phyloP scores from a whole-genome alignment of 2,113 vertebrate genomes.

The Cochlearius cochlearius region DNA sequence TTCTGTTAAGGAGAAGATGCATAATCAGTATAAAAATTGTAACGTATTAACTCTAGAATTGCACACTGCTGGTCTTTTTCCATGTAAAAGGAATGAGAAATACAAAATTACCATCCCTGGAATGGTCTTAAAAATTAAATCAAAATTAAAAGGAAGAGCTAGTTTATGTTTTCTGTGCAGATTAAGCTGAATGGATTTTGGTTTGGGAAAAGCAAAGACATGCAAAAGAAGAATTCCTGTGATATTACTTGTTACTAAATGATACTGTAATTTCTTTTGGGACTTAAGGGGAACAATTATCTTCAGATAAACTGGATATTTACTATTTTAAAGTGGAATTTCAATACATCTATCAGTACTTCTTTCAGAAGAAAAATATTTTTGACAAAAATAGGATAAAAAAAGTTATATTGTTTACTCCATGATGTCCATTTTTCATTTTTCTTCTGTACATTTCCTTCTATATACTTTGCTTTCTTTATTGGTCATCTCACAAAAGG shows the following conservation, averaged over 20 bases:
- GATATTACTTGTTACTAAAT: background rate
- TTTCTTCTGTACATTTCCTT: background rate
- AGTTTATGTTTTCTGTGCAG: background rate
- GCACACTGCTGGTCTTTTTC: background rate
- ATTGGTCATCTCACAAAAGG: background rate
- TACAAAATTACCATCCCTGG: background rate
- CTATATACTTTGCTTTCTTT: background rate
- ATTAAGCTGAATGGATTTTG: background rate
- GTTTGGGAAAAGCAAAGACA: background rate
- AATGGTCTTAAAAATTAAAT: background rate
- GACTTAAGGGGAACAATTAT: background rate
- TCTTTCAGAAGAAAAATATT: background rate
- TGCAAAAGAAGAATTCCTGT: background rate
- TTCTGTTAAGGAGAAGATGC: background rate
- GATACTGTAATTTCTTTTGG: background rate
- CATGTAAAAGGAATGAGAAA: background rate
- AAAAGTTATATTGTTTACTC: background rate
- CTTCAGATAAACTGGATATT: background rate
- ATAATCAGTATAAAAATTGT: background rate
- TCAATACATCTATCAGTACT: background rate
- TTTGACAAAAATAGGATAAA: background rate
- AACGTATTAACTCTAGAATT: background rate
- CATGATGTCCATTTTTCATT: background rate
- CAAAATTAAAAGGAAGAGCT: background rate
- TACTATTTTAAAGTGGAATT: background rate